Evolutionary conservation across 1,140 invertebrate genomes (phyloP).

Genomic region (Listronotus oregonensis): DNA sequence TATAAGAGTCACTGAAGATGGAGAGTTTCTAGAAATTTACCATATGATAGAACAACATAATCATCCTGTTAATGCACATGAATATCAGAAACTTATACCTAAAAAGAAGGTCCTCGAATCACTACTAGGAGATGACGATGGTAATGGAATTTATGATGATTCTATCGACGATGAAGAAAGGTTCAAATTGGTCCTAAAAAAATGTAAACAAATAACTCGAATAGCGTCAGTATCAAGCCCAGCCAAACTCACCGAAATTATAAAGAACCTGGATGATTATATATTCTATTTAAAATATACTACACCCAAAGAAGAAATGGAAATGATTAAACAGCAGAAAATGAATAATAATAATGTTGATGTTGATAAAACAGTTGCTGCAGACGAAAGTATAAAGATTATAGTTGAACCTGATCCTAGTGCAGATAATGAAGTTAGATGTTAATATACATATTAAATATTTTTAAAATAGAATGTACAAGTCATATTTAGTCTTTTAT

Average conservation of each 20-base stretch:
- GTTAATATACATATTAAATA: too few relatives aligned
- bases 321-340: background rate
- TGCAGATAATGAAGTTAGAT: background rate
- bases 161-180: background rate
- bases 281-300: constrained; percentile 32
- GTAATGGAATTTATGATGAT: constrained; percentile 3
- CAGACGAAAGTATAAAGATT: constrained; percentile 23
- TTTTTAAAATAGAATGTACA: too few relatives aligned
- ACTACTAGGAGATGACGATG: constrained; percentile 1
- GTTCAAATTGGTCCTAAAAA: constrained; percentile 21
- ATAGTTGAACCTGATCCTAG: constrained; percentile 15
- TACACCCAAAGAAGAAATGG: constrained; percentile 7
- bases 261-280: constrained; percentile 31
- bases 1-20: constrained; percentile 18
- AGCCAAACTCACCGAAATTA: constrained; percentile 12
- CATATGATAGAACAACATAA: constrained; percentile 20
- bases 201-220: constrained; percentile 23
- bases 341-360: constrained; percentile 2
- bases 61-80: constrained; percentile 23
- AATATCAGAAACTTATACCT: constrained; percentile 18
- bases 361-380: background rate
- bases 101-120: background rate
- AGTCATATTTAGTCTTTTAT: too few relatives aligned
- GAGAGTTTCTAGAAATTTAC: constrained; percentile 17
- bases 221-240: constrained; percentile 17